phyloP scores from a whole-genome alignment of 2,888 invertebrate genomes.

The Drosophila mayaguana region DNA sequence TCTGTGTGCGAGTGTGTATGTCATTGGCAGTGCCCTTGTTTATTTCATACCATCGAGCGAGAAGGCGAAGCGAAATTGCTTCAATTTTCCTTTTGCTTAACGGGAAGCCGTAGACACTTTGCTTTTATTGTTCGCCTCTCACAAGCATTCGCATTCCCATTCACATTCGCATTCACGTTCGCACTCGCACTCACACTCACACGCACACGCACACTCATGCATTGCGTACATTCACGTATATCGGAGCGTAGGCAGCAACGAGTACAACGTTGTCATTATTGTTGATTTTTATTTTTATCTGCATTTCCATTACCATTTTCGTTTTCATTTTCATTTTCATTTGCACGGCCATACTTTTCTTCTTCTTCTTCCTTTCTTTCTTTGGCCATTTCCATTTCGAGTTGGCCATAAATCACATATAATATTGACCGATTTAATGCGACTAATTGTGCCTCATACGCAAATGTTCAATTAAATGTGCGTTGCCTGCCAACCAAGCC shows the following conservation, averaged over 20 bases:
- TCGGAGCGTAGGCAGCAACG: slow-evolving; percentile 16
- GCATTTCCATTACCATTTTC: slow-evolving; percentile 79
- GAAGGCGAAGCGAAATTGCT: slow-evolving; percentile 70
- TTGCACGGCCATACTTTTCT: slow-evolving; percentile 19
- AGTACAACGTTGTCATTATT: slow-evolving; percentile 71
- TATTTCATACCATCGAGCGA: slow-evolving; percentile 52
- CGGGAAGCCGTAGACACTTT: slow-evolving; percentile 78
- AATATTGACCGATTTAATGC: slow-evolving; percentile 67
- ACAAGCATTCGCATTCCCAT: slow-evolving; percentile 38
- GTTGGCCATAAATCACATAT: slow-evolving; percentile 72
- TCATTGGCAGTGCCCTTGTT: slow-evolving; percentile 60
- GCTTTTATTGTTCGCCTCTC: slow-evolving; percentile 75
- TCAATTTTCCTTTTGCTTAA: slow-evolving; percentile 81
- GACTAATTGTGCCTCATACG: slow-evolving; percentile 77
- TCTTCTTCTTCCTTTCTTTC: not conserved
- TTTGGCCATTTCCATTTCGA: slow-evolving; percentile 43
- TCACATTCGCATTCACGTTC: slow-evolving; percentile 29
- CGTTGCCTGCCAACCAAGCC: not conserved
- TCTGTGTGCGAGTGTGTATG: slow-evolving; percentile 35
- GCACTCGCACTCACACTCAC: slow-evolving; percentile 41
- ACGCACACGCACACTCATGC: slow-evolving; percentile 33
- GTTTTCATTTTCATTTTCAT: slow-evolving; percentile 55
- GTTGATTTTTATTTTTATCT: slow-evolving; percentile 81
- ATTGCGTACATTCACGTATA: slow-evolving; percentile 12
- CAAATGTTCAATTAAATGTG: slow-evolving; percentile 71